Percentiles rank a stretch among this genome's conserved stretches.
Conservation (phyloP, 2,797 vertebrate species). For the Kryptopterus vitreolus region DNA sequence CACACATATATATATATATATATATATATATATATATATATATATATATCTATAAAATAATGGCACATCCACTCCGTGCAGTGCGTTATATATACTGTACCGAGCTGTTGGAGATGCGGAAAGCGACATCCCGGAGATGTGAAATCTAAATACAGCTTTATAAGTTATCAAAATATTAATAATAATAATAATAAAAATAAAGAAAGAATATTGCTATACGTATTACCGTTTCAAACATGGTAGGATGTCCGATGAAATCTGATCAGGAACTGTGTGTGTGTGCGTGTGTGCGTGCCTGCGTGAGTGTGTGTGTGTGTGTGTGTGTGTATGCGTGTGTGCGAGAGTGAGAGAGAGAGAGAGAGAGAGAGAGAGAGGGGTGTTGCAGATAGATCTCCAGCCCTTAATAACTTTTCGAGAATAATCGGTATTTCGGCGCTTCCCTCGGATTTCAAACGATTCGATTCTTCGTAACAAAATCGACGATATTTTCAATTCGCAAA, state of each 20-base stretch:
- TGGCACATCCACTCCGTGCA: neutral
- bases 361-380: neutral
- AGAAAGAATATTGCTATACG: neutral
- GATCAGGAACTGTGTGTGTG: slow-evolving; percentile 62
- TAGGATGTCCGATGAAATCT: slow-evolving; percentile 71
- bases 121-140: neutral
- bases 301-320: neutral
- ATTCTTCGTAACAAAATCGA: slow-evolving; percentile 32
- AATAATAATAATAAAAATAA: neutral
- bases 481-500: slow-evolving; percentile 56
- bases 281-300: slow-evolving; percentile 36
- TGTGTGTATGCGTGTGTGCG: neutral
- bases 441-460: slow-evolving; percentile 35
- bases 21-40: no score
- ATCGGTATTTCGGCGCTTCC: slow-evolving; percentile 46
- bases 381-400: neutral
- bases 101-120: neutral
- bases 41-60: neutral
- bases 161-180: neutral
- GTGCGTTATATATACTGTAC: neutral
- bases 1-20: no score
- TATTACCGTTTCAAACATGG: slow-evolving; percentile 81
- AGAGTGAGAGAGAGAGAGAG: neutral
- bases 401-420: slow-evolving; percentile 4
- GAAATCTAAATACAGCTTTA: neutral